phyloP scores from a whole-genome alignment of 92 coral and sea anemone species.

The Epizoanthus rinbou region DNA sequence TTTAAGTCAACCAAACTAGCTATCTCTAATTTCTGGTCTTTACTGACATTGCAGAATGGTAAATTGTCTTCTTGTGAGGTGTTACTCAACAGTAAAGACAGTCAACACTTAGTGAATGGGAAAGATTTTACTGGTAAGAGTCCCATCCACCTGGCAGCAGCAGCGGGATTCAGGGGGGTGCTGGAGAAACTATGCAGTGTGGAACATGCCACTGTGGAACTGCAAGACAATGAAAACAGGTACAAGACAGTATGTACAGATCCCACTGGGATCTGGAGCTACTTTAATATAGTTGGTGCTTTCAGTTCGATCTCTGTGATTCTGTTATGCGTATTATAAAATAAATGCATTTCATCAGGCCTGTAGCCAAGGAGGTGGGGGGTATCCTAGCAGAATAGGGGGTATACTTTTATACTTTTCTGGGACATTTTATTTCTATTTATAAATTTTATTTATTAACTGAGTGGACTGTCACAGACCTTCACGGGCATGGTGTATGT shows the following conservation, averaged over 20 bases:
- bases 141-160: conserved; percentile 84
- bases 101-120: conserved; percentile 84
- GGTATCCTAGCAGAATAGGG: too few relatives aligned
- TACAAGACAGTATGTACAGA: not conserved
- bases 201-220: conserved; percentile 57
- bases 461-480: too few relatives aligned
- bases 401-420: too few relatives aligned
- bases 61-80: conserved; percentile 69
- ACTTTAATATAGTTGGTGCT: too few relatives aligned
- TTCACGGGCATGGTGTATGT: too few relatives aligned
- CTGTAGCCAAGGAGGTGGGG: too few relatives aligned
- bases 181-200: conserved; percentile 66
- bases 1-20: not conserved
- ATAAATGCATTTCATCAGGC: too few relatives aligned
- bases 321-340: too few relatives aligned
- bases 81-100: conserved; percentile 54
- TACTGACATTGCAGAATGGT: conserved; percentile 64
- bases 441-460: too few relatives aligned
- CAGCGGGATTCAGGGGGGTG: conserved; percentile 72
- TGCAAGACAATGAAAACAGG: conserved; percentile 73
- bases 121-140: conserved; percentile 87
- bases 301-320: too few relatives aligned
- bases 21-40: not conserved
- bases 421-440: too few relatives aligned
- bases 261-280: not conserved